phyloP scores from a whole-genome alignment of 2,797 vertebrate genomes.

The Tapirus indicus region DNA sequence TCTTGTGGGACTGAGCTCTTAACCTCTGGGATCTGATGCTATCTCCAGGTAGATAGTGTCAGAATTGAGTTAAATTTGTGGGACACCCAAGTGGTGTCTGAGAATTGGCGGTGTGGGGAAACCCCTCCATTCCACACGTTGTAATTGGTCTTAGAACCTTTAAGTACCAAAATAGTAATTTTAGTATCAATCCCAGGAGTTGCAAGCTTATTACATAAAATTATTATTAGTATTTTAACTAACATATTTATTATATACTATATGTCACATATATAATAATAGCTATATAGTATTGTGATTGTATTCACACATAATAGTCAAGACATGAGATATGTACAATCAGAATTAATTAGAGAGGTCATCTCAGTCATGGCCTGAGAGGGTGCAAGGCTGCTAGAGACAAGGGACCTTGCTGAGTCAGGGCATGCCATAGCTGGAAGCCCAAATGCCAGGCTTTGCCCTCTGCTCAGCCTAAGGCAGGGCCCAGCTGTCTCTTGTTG shows the following conservation, averaged over 20 bases:
- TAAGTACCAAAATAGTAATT: background rate
- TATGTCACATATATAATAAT: background rate
- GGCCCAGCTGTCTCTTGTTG: background rate
- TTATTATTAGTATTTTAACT: background rate
- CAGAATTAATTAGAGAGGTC: background rate
- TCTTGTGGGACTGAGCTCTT: background rate
- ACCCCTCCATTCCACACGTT: background rate
- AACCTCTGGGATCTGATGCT: background rate
- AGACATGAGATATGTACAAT: background rate
- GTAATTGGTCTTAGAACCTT: background rate
- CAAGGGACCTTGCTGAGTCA: background rate
- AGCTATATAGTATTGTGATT: background rate
- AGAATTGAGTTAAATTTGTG: background rate
- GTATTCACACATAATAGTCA: background rate
- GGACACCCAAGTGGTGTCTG: background rate
- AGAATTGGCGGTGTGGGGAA: background rate
- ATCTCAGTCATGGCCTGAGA: background rate
- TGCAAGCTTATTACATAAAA: constrained; percentile 19
- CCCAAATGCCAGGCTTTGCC: background rate
- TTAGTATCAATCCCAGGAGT: background rate
- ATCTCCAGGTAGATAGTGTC: background rate
- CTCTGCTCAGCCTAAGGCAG: background rate
- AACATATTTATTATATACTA: background rate
- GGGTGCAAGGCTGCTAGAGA: background rate
- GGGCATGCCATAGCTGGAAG: background rate